A percentile compares a stretch with the other conserved stretches of the same genome.
phyloP scores from a whole-genome alignment of 2,797 vertebrate species.

The Selene dorsalis region DNA sequence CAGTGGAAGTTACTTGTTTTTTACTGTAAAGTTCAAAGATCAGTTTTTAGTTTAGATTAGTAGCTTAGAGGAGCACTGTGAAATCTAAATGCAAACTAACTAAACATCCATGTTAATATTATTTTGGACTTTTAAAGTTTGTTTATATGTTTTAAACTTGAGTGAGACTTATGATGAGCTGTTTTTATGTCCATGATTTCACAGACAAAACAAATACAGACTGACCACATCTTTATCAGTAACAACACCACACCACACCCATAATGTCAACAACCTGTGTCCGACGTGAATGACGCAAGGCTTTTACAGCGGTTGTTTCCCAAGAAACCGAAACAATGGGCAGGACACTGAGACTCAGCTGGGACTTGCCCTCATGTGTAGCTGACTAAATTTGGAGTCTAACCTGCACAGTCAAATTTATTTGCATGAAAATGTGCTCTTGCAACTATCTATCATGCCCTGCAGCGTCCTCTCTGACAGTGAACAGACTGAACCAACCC shows the following conservation, averaged over 20 bases:
- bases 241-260: not conserved
- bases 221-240: not conserved
- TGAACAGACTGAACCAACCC: too few species aligned
- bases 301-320: slow-evolving; percentile 2
- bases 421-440: too few species aligned
- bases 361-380: not conserved
- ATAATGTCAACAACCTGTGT: not conserved
- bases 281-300: not conserved
- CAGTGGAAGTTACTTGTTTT: not conserved
- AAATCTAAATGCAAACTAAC: slow-evolving; percentile 8
- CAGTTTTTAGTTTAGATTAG: not conserved
- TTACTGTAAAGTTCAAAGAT: slow-evolving; percentile 1
- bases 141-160: not conserved
- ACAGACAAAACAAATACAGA: not conserved
- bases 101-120: not conserved
- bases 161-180: not conserved
- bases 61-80: not conserved
- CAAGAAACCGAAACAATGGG: too few species aligned
- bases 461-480: too few species aligned
- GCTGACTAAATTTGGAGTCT: not conserved
- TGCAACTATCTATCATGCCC: too few species aligned
- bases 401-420: too few species aligned
- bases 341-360: too few species aligned
- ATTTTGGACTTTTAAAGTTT: not conserved
- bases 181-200: not conserved